Base-by-base conservation (phyloP, 2,113 vertebrate species). In the Dicrurus megarhynchus region DNA sequence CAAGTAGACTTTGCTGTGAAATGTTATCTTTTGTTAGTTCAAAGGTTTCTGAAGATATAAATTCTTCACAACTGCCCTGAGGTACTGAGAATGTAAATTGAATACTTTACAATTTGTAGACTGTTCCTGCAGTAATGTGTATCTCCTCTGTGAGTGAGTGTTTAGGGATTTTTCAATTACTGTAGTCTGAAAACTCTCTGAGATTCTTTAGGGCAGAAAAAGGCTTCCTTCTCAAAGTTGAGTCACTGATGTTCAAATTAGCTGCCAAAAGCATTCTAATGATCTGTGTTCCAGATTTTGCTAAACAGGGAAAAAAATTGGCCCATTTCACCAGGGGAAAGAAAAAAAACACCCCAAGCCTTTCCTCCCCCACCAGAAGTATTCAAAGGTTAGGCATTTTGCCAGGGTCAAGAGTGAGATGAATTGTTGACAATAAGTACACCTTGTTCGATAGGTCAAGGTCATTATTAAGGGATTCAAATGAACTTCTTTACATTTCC, bases 81-180 rank as follows among this genome's bases (percentile, higher is more conserved):
- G 98, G 98, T 98, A 97, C 96, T 97, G 60, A 94, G 97, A 97
- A 98, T 98, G 98, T 98, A 98, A 98, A 98, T 98, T 98, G 98
- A 98, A 98, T 98, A 98, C 98, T 98, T 98, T 96, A 98, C 98
- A 97, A 98, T 98, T 98, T 98, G 98, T 98, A 98, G 98, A 97
- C 98, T 97, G 95, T 95, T 98, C 97, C 96, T 97, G 96, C 97
- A 97, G 97, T 98, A 98, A 98, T 98, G 97, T 98, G 97, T 97
- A 97, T 98, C 98, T 98, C 98, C 98, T 98, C 97, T 95, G 98
- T 98, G 98, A 98, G 97, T 84, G 96, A 98, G 98, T 98, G 98
- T 98, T 98, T 98, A 96, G 98, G 98, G 98, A 98, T 98, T 98
- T 98, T 98, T 98, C 98, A 98, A 98, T 98, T 98, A 98, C 98